These are phyloP conservation scores for Oophaga sylvatica DNA, from an alignment of 2,797 vertebrate species.

Conservation along the genomic window DNA sequence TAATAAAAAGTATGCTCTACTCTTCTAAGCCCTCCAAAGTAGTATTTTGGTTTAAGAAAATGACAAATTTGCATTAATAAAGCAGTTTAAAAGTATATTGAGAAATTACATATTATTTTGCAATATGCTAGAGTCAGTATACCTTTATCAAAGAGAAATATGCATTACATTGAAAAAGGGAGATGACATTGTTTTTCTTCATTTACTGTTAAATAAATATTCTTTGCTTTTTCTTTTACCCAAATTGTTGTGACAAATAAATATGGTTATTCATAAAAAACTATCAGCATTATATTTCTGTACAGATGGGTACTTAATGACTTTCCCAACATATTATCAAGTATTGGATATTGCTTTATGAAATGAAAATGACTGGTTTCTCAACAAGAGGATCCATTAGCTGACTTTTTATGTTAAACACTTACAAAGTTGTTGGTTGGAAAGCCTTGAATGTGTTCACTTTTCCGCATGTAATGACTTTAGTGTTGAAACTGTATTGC, in stretches of 20 bases:
- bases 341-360: background rate
- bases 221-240: background rate
- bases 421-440: background rate
- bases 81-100: no score
- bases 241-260: background rate
- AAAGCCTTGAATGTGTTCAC: constrained; percentile 9
- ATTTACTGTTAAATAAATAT: background rate
- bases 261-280: no score
- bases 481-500: constrained; percentile 5
- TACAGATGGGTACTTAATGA: constrained; percentile 6
- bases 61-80: no score
- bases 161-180: no score
- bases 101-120: no score
- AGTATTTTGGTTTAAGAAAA: no score
- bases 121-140: no score
- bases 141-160: no score
- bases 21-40: no score
- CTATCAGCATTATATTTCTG: background rate
- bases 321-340: background rate
- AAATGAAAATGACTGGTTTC: constrained; percentile 9
- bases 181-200: no score
- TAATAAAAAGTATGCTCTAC: no score
- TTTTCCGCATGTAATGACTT: constrained; percentile 14
- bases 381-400: constrained; percentile 25
- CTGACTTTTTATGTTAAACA: constrained; percentile 14